phyloP scores from a whole-genome alignment of 2,797 vertebrate genomes.

The Salarias fasciatus region DNA sequence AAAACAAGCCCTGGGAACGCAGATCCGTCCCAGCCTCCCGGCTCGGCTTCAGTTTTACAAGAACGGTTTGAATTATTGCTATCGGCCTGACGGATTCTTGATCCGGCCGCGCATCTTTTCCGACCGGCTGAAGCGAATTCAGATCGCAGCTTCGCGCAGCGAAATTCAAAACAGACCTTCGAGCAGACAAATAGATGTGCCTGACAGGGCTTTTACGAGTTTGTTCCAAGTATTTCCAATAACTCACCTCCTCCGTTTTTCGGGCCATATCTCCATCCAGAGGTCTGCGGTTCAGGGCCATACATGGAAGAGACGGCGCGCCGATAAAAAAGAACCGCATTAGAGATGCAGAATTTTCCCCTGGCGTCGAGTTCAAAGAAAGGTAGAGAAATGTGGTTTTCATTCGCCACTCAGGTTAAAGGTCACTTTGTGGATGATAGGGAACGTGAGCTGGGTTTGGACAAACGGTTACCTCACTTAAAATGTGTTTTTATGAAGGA shows the following conservation, averaged over 20 bases:
- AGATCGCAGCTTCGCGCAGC: constrained; percentile 20
- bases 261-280: constrained; percentile 53
- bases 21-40: background rate
- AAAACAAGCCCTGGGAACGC: constrained; percentile 2
- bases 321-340: constrained; percentile 56
- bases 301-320: constrained; percentile 59
- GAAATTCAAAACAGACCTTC: constrained; percentile 68
- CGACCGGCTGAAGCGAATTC: constrained; percentile 43
- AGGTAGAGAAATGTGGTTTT: constrained; percentile 51
- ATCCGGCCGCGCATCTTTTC: constrained; percentile 31
- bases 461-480: too few species aligned
- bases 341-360: constrained; percentile 39
- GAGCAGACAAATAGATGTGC: constrained; percentile 61
- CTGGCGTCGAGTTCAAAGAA: constrained; percentile 49
- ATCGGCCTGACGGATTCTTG: constrained; percentile 19
- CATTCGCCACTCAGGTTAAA: constrained; percentile 58
- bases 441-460: background rate
- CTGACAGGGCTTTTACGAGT: constrained; percentile 56
- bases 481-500: too few species aligned
- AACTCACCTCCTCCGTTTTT: constrained; percentile 54
- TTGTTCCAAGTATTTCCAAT: constrained; percentile 68
- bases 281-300: constrained; percentile 61
- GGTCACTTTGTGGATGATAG: constrained; percentile 36
- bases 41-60: constrained; percentile 25
- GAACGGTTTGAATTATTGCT: background rate